These are phyloP conservation scores for Megalops cyprinoides DNA, from an alignment of 2,797 vertebrate genomes.

Conservation along the genomic window DNA sequence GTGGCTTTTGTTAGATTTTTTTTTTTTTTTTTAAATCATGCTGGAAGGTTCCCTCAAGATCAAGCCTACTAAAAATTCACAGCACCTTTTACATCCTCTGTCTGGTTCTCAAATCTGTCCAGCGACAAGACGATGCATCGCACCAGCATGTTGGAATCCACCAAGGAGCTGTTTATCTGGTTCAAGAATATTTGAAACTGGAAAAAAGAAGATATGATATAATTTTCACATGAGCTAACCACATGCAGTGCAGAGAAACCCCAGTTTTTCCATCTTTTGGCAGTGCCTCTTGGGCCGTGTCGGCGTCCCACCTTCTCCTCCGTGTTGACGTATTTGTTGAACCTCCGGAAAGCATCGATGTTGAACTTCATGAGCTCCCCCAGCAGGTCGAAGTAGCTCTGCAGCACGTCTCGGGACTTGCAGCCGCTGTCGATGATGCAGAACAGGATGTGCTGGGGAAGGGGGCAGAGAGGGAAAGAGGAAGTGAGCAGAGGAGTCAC, in stretches of 20 bases:
- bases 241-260: too few species aligned
- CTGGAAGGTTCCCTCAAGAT: neutral
- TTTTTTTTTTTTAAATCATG: too few species aligned
- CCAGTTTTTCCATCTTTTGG: too few species aligned
- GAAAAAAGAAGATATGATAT: neutral
- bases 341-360: constrained; percentile 96
- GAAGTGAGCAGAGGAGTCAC: neutral
- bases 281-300: neutral
- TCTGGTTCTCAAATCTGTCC: constrained; percentile 93
- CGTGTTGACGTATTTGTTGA: constrained; percentile 98
- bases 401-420: constrained; percentile 93
- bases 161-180: constrained; percentile 96
- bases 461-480: constrained; percentile 6
- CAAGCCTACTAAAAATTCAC: neutral
- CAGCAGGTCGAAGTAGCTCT: constrained; percentile 98
- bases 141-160: constrained; percentile 98
- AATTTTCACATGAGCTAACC: neutral
- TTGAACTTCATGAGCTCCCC: constrained; percentile 99
- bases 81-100: constrained; percentile 91
- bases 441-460: constrained; percentile 94
- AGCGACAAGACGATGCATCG: constrained; percentile 94
- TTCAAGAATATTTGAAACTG: constrained; percentile 96
- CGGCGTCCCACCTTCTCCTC: constrained; percentile 86
- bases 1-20: too few species aligned
- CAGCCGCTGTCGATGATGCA: constrained; percentile 99